phyloP scores from a whole-genome alignment of 2,113 vertebrate genomes.

The Oncorhynchus keta region DNA sequence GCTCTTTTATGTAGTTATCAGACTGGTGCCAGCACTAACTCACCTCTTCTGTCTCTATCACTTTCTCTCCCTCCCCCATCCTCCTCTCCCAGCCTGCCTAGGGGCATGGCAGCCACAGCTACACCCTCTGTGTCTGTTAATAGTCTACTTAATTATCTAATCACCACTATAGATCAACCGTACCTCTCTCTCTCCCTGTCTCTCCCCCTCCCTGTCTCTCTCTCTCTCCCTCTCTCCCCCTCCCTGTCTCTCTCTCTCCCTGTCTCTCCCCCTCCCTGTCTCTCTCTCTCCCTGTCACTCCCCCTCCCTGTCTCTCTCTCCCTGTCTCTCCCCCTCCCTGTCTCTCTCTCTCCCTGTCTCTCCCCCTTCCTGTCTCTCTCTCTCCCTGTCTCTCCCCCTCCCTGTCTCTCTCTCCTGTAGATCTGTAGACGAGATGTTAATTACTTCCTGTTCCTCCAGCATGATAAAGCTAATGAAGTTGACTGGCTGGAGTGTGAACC shows the following conservation, averaged over 20 bases:
- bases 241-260: neutral
- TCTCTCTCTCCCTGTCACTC: no score
- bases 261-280: no score
- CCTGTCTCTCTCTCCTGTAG: no score
- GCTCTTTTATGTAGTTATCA: neutral
- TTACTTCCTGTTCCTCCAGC: neutral
- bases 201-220: no score
- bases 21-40: neutral
- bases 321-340: neutral
- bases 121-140: conserved; percentile 5
- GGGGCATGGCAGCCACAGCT: neutral
- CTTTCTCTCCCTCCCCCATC: neutral
- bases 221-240: neutral
- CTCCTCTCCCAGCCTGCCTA: neutral
- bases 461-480: conserved; percentile 3
- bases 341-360: no score
- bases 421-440: conserved; percentile 4
- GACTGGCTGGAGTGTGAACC: neutral
- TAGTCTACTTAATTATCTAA: conserved; percentile 1
- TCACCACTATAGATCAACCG: neutral
- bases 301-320: no score
- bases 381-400: neutral
- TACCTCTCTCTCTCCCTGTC: neutral
- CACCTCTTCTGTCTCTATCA: neutral
- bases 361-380: no score